Conservation (phyloP, 1,140 invertebrate species). For the Panagrolaimus sp. region DNA sequence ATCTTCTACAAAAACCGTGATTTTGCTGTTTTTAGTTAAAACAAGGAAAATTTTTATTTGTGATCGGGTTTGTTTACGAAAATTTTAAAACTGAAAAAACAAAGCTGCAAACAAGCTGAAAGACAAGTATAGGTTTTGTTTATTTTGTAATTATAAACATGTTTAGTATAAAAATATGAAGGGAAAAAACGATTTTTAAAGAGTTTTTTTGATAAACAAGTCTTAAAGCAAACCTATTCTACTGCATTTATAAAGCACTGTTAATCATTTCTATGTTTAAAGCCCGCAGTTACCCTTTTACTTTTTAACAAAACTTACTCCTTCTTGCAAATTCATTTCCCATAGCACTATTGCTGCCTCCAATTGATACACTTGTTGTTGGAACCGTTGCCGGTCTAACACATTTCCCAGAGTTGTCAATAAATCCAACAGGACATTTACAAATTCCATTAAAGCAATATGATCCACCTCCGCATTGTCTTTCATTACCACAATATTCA, state of each 20-base stretch:
- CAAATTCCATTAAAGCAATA: slow-evolving; percentile 26
- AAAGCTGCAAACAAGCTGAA: not conserved
- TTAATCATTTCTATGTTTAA: no score
- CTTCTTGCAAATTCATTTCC: slow-evolving; percentile 30
- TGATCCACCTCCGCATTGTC: slow-evolving; percentile 31
- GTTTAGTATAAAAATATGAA: no score
- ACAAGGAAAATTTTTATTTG: not conserved
- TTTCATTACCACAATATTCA: slow-evolving; percentile 26
- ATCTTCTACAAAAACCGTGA: no score
- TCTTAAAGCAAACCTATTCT: no score
- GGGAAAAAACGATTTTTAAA: no score
- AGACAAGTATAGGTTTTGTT: not conserved
- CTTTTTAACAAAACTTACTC: not conserved
- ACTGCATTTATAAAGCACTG: no score
- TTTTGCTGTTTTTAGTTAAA: no score
- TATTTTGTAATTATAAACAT: no score
- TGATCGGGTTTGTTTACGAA: slow-evolving; percentile 8
- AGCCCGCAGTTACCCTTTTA: no score
- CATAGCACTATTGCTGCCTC: no score
- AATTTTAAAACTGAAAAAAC: not conserved
- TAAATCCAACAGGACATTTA: slow-evolving; percentile 30
- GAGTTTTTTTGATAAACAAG: no score
- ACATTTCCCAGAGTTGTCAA: slow-evolving; percentile 25
- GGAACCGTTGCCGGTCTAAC: not conserved
- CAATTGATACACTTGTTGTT: slow-evolving; percentile 8